Base-by-base conservation (phyloP, 2,888 invertebrate genomes). In the Campopleginae sp. region DNA sequence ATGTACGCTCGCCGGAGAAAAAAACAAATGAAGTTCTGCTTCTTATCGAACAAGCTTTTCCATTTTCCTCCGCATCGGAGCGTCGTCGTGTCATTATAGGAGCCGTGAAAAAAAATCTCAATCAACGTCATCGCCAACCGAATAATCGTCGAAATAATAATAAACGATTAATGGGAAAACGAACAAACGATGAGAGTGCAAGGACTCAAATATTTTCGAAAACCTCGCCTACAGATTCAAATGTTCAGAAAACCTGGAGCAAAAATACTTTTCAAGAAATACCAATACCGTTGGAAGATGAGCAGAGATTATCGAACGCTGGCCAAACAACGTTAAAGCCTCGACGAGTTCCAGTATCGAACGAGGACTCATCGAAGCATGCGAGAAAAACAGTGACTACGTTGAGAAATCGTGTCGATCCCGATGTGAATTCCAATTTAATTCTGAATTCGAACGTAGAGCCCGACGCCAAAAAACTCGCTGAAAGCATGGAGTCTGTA, bases 21-120 rank as follows among this genome's bases (percentile, higher is more conserved):
- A 77, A 61, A 23, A 44, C 33, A 0, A 38, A 80, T 27, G 44
- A 74, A 42, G 63, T 77, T 19, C 54, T 83, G 17, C n/a, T 80
- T 27, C 31, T 80, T 12, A 44, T 80, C 10, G 68, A 83, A 48
- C 46, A 83, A 46, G 10, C 66, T 17, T 66, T 38, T n/a, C 58
- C 58, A 17, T 66, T 58, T 6, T 68, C 71, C 23, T 58, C 33
- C 0, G 17, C 12, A 27, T 31, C 61, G n/a, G 27, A 38, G 12
- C 51, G 33, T 2, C 58, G 19, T 42, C 33, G 19, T 14, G 23
- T 14, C 17, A 44, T 42, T 51, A 42, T 19, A 58, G 65, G 27
- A 6, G 1, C 10, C 0, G 48, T 23, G n/a, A 61, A 80, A 38
- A 78, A 77, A 44, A 76, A 19, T 27, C n/a, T 23, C 33, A 68